These are phyloP conservation scores for Lomographa bimaculata DNA, from an alignment of 2,888 invertebrate genomes.

Conservation along the genomic window DNA sequence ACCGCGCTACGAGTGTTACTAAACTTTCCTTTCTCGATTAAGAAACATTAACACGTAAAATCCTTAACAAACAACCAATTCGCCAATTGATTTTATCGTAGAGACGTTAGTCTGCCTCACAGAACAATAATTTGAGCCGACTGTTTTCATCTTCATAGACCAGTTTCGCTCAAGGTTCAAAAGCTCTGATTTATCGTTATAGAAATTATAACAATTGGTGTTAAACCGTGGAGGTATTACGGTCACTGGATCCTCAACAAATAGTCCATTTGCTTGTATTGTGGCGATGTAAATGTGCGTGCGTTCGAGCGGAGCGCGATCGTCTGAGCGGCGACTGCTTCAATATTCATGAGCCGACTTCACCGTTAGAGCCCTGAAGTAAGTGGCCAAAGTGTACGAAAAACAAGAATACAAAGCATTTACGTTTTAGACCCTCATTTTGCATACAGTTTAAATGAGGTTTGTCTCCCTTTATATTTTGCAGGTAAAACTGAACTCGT, in stretches of 20 bases:
- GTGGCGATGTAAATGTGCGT: conserved; percentile 56
- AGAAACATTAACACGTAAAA: too few species aligned
- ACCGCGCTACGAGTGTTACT: too few species aligned
- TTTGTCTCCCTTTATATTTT: conserved; percentile 12
- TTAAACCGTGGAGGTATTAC: conserved; percentile 24
- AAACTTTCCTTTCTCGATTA: too few species aligned
- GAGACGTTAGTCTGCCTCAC: too few species aligned
- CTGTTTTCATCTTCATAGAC: too few species aligned
- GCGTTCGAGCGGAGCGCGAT: conserved; percentile 48
- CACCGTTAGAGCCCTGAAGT: conserved; percentile 48
- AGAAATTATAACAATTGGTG: conserved; percentile 21
- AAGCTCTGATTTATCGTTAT: conserved; percentile 5
- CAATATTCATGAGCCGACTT: conserved; percentile 76
- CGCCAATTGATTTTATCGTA: too few species aligned
- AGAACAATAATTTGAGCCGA: too few species aligned
- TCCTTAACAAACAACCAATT: too few species aligned
- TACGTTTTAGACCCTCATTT: conserved; percentile 29
- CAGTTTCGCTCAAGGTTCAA: too few species aligned
- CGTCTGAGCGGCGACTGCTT: conserved; percentile 49
- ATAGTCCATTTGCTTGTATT: conserved; percentile 56
- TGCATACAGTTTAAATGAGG: conserved; percentile 22
- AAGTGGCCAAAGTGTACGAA: conserved; percentile 38
- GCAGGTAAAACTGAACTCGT: conserved; percentile 1
- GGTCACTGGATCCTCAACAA: conserved; percentile 39
- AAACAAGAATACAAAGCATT: conserved; percentile 31